Conservation (phyloP, 2,888 invertebrate genomes). For the Parascotia fuliginaria region DNA sequence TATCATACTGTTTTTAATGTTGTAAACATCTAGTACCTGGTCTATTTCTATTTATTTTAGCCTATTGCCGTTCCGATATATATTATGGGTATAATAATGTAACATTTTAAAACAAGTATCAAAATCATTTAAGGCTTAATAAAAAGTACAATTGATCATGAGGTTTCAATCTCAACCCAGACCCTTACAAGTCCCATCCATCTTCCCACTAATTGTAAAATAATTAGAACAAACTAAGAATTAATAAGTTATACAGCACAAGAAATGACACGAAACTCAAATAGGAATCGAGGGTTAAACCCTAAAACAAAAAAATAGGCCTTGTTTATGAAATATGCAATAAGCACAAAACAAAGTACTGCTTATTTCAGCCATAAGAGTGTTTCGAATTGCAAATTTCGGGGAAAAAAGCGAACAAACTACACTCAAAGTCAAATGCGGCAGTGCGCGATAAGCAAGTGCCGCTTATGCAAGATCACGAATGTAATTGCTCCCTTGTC, state of each 20-base stretch:
- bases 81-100: no score
- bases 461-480: slow-evolving; percentile 87
- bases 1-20: neutral
- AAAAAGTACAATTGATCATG: slow-evolving; percentile 47
- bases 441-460: slow-evolving; percentile 84
- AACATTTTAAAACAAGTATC: slow-evolving; percentile 7
- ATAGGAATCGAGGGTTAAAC: slow-evolving; percentile 34
- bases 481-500: slow-evolving; percentile 87
- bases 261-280: slow-evolving; percentile 34
- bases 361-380: slow-evolving; percentile 67
- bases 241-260: slow-evolving; percentile 49
- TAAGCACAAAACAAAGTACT: slow-evolving; percentile 57
- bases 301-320: slow-evolving; percentile 29
- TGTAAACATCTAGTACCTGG: no score
- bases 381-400: slow-evolving; percentile 83
- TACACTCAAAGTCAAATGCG: slow-evolving; percentile 83
- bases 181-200: slow-evolving; percentile 57
- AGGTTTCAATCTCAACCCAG: slow-evolving; percentile 55
- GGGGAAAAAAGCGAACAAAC: slow-evolving; percentile 78
- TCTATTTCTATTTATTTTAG: no score
- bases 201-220: slow-evolving; percentile 69
- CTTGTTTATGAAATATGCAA: slow-evolving; percentile 44
- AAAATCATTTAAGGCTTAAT: slow-evolving; percentile 9
- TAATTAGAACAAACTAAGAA: slow-evolving; percentile 67
- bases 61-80: no score